Conservation (phyloP, 1,140 invertebrate species). For the Drosophila nasuta region DNA sequence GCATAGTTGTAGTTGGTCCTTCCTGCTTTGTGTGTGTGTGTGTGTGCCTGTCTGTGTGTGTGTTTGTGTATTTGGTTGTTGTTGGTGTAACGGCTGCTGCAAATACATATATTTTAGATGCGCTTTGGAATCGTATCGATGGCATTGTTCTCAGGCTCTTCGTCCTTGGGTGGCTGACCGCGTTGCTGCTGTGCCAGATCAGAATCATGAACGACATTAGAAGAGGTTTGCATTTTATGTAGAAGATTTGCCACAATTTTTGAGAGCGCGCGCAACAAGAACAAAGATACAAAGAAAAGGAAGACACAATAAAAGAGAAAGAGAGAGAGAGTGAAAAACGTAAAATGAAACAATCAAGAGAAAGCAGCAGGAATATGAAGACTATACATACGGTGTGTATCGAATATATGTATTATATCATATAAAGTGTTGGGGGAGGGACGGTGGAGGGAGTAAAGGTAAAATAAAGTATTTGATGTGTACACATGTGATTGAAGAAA, state of each 20-base stretch:
- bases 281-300: slow-evolving; percentile 56
- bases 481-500: slow-evolving; percentile 15
- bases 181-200: slow-evolving; percentile 64
- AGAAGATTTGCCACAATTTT: slow-evolving; percentile 35
- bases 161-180: slow-evolving; percentile 79
- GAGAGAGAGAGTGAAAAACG: slow-evolving; percentile 28
- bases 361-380: slow-evolving; percentile 61
- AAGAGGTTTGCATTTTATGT: slow-evolving; percentile 3
- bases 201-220: slow-evolving; percentile 11
- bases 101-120: slow-evolving; percentile 62
- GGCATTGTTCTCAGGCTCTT: slow-evolving; percentile 81
- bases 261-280: slow-evolving; percentile 37
- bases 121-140: slow-evolving; percentile 81
- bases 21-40: slow-evolving; percentile 30
- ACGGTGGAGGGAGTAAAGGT: not conserved
- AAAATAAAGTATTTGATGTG: slow-evolving; percentile 1
- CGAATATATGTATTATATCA: slow-evolving; percentile 7
- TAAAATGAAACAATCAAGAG: slow-evolving; percentile 64
- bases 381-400: slow-evolving; percentile 15
- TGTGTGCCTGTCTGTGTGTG: slow-evolving; percentile 24
- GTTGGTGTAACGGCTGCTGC: slow-evolving; percentile 60
- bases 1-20: slow-evolving; percentile 11
- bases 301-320: slow-evolving; percentile 67
- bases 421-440: not conserved
- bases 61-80: slow-evolving; percentile 25